Percentiles rank a stretch among this genome's conserved stretches.
phyloP scores from a whole-genome alignment of 2,797 vertebrate species.

The Ficedula albicollis region DNA sequence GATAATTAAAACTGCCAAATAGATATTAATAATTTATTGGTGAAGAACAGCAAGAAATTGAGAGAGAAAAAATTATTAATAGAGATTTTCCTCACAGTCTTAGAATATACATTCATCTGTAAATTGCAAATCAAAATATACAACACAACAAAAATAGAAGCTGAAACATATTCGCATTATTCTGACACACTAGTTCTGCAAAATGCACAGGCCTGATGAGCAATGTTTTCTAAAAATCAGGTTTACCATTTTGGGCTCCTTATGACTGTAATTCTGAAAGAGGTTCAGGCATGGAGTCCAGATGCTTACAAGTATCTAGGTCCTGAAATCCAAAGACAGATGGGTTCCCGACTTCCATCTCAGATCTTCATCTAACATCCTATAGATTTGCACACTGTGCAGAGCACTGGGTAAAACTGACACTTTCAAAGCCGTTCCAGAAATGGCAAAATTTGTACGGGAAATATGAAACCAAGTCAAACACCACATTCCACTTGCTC shows the following conservation, averaged over 20 bases:
- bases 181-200: neutral
- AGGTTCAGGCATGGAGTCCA: neutral
- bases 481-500: neutral
- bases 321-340: conserved; percentile 19
- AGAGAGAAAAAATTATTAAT: neutral
- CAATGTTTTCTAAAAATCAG: neutral
- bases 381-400: neutral
- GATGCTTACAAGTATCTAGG: neutral
- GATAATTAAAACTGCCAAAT: conserved; percentile 1
- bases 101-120: neutral
- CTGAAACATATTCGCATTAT: neutral
- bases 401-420: neutral
- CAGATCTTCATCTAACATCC: neutral
- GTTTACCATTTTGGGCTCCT: neutral
- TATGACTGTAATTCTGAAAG: neutral
- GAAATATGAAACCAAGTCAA: neutral
- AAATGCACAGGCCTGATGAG: neutral
- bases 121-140: neutral
- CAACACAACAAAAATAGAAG: neutral
- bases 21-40: neutral
- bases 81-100: neutral
- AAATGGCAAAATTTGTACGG: neutral
- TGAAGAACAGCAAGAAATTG: neutral
- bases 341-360: neutral
- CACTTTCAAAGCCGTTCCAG: neutral